Percentiles rank a stretch among this genome's conserved stretches.
Conservation (phyloP, 2,888 invertebrate genomes). For the Ctenicera cuprea region DNA sequence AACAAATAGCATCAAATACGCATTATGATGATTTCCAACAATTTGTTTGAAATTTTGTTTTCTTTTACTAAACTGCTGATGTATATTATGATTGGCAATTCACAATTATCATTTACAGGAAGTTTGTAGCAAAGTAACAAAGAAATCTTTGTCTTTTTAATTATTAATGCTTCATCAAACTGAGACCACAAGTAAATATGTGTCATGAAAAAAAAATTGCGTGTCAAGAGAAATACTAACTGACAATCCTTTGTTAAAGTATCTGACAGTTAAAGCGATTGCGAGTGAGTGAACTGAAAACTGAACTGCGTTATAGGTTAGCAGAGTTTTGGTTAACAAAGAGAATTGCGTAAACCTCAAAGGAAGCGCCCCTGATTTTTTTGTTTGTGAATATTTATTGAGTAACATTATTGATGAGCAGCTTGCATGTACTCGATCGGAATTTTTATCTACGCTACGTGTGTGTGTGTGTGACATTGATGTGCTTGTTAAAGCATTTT, state of each 20-base stretch:
- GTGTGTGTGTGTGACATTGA: slow-evolving; percentile 28
- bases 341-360: slow-evolving; percentile 11
- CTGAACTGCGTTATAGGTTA: slow-evolving; percentile 2
- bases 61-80: too few relatives aligned
- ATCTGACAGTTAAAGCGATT: not conserved
- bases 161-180: too few relatives aligned
- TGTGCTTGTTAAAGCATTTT: slow-evolving; percentile 40
- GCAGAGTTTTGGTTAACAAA: slow-evolving; percentile 14
- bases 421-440: slow-evolving; percentile 38
- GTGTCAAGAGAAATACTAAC: too few relatives aligned
- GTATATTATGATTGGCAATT: too few relatives aligned
- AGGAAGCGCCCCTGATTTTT: slow-evolving; percentile 31
- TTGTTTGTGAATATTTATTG: slow-evolving; percentile 47
- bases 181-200: too few relatives aligned
- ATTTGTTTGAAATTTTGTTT: too few relatives aligned
- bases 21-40: too few relatives aligned
- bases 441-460: slow-evolving; percentile 27
- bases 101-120: too few relatives aligned
- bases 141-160: too few relatives aligned
- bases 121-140: too few relatives aligned
- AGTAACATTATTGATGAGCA: slow-evolving; percentile 43
- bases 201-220: too few relatives aligned
- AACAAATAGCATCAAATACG: too few relatives aligned
- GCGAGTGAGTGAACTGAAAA: not conserved
- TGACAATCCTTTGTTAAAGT: not conserved